Evolutionary conservation across 2,888 invertebrate genomes (phyloP).

Genomic region (Callosobruchus maculatus): DNA sequence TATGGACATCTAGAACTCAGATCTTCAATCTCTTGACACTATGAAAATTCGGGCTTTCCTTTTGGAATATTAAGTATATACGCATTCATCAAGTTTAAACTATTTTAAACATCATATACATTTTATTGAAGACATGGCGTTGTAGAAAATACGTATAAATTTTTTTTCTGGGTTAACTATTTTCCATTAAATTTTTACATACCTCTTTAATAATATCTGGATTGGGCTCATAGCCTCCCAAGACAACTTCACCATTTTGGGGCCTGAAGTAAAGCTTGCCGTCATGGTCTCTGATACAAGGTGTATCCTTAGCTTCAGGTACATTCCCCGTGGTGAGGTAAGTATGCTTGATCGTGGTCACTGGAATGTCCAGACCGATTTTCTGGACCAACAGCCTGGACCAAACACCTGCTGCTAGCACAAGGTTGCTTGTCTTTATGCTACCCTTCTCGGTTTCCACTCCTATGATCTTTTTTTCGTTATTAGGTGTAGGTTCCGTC

Average conservation of each 20-base stretch:
- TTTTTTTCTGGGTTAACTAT: too few relatives aligned
- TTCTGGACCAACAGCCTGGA: slow-evolving; percentile 68
- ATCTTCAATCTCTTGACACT: too few relatives aligned
- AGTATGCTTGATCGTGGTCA: slow-evolving; percentile 83
- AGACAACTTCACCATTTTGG: slow-evolving; percentile 76
- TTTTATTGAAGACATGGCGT: too few relatives aligned
- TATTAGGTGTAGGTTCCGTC: slow-evolving; percentile 56
- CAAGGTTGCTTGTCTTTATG: slow-evolving; percentile 73
- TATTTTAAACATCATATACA: too few relatives aligned
- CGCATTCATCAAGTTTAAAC: too few relatives aligned
- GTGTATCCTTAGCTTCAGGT: slow-evolving; percentile 68
- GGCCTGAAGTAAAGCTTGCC: slow-evolving; percentile 76
- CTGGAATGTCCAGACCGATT: slow-evolving; percentile 67
- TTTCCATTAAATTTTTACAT: slow-evolving; percentile 18
- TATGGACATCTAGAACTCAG: too few relatives aligned
- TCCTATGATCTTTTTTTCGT: slow-evolving; percentile 67
- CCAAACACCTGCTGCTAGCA: slow-evolving; percentile 84
- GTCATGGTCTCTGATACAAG: slow-evolving; percentile 86
- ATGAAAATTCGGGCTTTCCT: too few relatives aligned
- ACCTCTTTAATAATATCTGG: slow-evolving; percentile 77
- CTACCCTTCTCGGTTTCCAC: slow-evolving; percentile 72
- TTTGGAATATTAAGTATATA: too few relatives aligned
- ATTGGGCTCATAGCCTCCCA: slow-evolving; percentile 87
- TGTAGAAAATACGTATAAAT: too few relatives aligned
- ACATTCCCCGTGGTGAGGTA: slow-evolving; percentile 81